phyloP scores from a whole-genome alignment of 2,113 vertebrate species.

The Gasterosteus aculeatus region DNA sequence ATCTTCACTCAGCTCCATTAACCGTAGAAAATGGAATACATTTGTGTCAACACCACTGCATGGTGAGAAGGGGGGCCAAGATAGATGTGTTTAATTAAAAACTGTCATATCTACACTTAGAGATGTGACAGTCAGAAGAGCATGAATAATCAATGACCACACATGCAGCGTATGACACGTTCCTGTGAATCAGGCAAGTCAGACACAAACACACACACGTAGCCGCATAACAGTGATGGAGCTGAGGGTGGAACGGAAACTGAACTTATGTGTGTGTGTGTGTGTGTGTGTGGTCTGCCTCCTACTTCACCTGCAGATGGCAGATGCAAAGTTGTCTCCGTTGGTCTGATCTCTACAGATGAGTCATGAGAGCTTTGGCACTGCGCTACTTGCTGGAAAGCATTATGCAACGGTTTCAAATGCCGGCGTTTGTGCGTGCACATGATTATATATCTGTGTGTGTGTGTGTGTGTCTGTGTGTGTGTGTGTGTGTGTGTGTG shows the following conservation, averaged over 20 bases:
- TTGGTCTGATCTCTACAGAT: conserved; percentile 35
- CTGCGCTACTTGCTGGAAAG: conserved; percentile 31
- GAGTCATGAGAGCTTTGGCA: conserved; percentile 57
- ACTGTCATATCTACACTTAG: conserved; percentile 82
- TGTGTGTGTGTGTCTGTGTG: no score
- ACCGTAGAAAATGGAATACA: conserved; percentile 80
- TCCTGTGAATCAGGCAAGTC: conserved; percentile 6
- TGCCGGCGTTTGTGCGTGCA: conserved; percentile 6
- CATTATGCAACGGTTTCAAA: conserved; percentile 56
- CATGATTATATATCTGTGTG: no score
- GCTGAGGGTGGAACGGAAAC: conserved; percentile 19
- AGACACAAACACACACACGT: conserved; percentile 5
- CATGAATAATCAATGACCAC: conserved; percentile 78
- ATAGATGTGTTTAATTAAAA: conserved; percentile 86
- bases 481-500: no score
- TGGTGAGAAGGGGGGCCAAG: conserved; percentile 69
- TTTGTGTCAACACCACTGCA: conserved; percentile 77
- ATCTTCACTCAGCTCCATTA: conserved; percentile 77
- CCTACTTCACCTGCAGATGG: conserved; percentile 35
- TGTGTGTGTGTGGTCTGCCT: not conserved
- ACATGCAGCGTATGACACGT: conserved; percentile 25
- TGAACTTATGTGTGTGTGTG: conserved; percentile 1
- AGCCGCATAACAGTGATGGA: conserved; percentile 5
- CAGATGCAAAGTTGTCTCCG: conserved; percentile 4
- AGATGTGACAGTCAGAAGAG: conserved; percentile 69